Conservation (phyloP, 2,888 invertebrate genomes). For the Andrena dorsata region DNA sequence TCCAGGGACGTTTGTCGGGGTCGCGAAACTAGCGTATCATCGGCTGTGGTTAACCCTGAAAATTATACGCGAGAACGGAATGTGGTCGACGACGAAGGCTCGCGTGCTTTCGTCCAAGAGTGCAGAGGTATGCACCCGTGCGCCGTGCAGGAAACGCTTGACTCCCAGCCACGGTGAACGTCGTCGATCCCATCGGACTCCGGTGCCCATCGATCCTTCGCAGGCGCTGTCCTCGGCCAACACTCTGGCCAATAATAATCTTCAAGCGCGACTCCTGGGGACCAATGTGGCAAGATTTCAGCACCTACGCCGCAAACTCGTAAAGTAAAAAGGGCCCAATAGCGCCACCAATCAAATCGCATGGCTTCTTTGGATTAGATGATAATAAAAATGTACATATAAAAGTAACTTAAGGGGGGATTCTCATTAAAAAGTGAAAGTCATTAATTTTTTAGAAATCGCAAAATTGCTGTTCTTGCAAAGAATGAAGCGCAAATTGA, state of each 20-base stretch:
- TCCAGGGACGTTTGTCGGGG: conserved; percentile 60
- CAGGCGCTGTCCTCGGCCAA: background rate
- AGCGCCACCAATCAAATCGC: no score
- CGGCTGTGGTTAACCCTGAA: conserved; percentile 72
- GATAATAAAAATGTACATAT: no score
- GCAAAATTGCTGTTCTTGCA: no score
- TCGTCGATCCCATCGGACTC: conserved; percentile 14
- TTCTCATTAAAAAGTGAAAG: no score
- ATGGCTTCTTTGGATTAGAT: no score
- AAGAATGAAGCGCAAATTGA: no score
- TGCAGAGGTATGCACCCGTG: conserved; percentile 32
- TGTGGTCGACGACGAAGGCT: conserved; percentile 59
- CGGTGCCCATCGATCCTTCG: background rate
- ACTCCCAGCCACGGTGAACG: conserved; percentile 41
- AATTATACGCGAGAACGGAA: conserved; percentile 70
- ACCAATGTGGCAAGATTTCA: no score
- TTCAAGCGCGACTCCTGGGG: background rate
- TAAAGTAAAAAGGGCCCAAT: no score
- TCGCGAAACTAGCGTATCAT: conserved; percentile 63
- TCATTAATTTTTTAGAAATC: no score
- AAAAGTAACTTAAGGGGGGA: no score
- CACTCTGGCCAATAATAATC: background rate
- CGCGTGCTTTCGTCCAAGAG: conserved; percentile 46
- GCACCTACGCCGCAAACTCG: no score
- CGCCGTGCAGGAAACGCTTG: conserved; percentile 53